Conservation (phyloP, 2,797 vertebrate genomes). For the Phoebastria nigripes region DNA sequence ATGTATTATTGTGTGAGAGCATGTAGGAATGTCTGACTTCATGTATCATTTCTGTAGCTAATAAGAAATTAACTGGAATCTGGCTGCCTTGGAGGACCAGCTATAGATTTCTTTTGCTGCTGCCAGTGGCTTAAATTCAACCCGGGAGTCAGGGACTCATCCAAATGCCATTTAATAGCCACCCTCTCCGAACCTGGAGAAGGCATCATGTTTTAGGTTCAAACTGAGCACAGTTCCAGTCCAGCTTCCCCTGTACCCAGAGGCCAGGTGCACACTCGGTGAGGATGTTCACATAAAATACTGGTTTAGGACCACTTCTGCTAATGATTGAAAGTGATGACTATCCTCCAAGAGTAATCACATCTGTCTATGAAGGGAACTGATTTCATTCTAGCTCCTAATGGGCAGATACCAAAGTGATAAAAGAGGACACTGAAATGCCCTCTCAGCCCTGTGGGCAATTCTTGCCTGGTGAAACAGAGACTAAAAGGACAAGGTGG, state of each 20-base stretch:
- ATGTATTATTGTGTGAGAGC: not conserved
- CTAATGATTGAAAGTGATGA: not conserved
- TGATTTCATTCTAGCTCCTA: not conserved
- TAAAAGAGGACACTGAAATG: not conserved
- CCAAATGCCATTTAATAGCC: not conserved
- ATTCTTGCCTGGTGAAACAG: not conserved
- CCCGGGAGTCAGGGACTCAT: not conserved
- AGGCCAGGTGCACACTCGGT: not conserved
- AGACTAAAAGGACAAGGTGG: not conserved
- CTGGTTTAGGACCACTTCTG: not conserved
- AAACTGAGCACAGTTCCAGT: not conserved
- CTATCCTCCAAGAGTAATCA: not conserved
- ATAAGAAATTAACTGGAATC: not conserved
- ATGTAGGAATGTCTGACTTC: not conserved
- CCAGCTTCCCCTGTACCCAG: not conserved
- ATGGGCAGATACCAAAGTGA: not conserved
- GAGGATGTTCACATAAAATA: not conserved
- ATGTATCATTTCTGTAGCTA: not conserved
- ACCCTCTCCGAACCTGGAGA: not conserved
- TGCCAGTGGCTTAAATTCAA: not conserved
- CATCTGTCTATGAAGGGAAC: not conserved
- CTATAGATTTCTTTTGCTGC: not conserved
- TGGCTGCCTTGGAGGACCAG: not conserved
- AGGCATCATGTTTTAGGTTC: not conserved
- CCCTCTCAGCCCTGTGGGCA: not conserved